These are phyloP conservation scores for Acipenser ruthenus DNA, from an alignment of 2,797 vertebrate species.

Conservation along the genomic window DNA sequence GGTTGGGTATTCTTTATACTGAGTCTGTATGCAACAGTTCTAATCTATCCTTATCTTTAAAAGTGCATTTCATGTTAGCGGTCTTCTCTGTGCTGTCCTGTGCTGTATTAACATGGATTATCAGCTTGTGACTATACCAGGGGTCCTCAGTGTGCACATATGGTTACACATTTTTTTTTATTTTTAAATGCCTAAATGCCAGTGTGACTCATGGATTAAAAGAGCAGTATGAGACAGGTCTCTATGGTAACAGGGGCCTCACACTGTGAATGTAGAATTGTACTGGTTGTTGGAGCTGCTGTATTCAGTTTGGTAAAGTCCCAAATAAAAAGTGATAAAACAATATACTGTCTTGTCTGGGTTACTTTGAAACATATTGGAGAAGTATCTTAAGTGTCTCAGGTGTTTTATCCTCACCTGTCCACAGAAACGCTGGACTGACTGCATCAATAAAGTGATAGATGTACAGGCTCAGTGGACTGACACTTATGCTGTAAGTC, in stretches of 20 bases:
- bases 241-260: slow-evolving; percentile 1
- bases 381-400: too few species aligned
- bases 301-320: slow-evolving; percentile 3
- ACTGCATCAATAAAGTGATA: too few species aligned
- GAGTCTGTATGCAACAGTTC: too few species aligned
- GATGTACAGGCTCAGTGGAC: too few species aligned
- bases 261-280: slow-evolving; percentile 4
- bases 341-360: background rate
- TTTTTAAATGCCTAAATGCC: background rate
- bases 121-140: background rate
- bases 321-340: background rate
- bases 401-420: too few species aligned
- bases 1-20: too few species aligned
- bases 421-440: too few species aligned
- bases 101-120: background rate
- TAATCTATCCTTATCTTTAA: too few species aligned
- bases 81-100: background rate
- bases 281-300: background rate
- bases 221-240: slow-evolving; percentile 1
- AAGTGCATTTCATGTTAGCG: background rate
- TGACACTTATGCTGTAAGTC: too few species aligned
- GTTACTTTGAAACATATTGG: too few species aligned
- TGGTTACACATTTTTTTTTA: background rate
- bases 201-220: background rate
- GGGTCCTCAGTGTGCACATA: background rate